Conservation (phyloP, 2,113 vertebrate genomes). For the Sebastes fasciatus region DNA sequence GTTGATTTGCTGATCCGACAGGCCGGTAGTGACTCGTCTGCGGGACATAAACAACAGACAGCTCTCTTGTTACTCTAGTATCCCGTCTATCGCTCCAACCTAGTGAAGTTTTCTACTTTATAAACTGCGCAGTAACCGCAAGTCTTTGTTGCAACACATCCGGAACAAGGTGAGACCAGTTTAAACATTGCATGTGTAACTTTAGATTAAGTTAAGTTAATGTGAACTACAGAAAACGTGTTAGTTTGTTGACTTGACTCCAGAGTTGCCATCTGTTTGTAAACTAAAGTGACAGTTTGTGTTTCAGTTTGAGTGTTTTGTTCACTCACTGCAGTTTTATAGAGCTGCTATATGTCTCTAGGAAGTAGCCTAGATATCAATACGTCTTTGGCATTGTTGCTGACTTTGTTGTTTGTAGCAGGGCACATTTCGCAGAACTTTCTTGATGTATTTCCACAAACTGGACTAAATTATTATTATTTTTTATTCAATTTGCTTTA, state of each 20-base stretch:
- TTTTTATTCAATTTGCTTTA: too few relatives aligned
- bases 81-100: background rate
- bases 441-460: background rate
- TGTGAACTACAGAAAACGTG: too few relatives aligned
- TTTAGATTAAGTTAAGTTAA: too few relatives aligned
- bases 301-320: too few relatives aligned
- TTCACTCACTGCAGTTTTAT: background rate
- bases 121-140: background rate
- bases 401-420: background rate
- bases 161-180: constrained; percentile 3
- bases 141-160: background rate
- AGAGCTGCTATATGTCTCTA: background rate
- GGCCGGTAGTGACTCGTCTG: background rate
- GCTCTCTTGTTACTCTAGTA: background rate
- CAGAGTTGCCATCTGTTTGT: background rate
- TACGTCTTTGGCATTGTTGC: background rate
- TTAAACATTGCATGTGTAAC: background rate
- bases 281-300: too few relatives aligned
- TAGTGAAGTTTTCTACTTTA: background rate
- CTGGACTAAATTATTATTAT: too few relatives aligned
- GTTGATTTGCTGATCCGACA: constrained; percentile 56
- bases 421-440: background rate
- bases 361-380: background rate
- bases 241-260: too few relatives aligned
- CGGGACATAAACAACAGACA: constrained; percentile 37